Base-by-base conservation (phyloP, 2,797 vertebrate species). In the Leucoraja ocellata region DNA sequence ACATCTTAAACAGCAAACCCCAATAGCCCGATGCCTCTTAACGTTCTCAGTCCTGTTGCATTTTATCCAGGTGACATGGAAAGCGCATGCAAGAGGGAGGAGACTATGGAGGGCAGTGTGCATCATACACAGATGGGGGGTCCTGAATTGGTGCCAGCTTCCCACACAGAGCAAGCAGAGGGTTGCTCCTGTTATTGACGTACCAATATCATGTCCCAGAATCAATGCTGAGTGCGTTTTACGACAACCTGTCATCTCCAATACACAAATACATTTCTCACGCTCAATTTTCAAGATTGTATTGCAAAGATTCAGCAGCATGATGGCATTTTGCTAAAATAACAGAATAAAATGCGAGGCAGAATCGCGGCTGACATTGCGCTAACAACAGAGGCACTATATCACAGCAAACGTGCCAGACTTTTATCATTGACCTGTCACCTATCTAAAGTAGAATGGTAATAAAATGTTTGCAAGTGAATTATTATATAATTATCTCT, bases 21-120 rank as follows among this genome's bases (percentile, higher is more conserved):
- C 96, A 96, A 96, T 94, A 96, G 95, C 96, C 97, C 97, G 97
- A 96, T 97, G 97, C 96, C 96, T 95, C 94, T 93, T 94, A 96
- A 96, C 95, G 94, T 95, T 93, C 94, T 91, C 94, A 96, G 14
- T 93, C 94, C 93, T 95, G 94, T 94, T 94, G 93, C 95, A 95
- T 95, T 95, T 93, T 95, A 54, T 54, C 46, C 46, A 94, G 95
- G 95, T 95, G 95, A 96, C 93, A 23, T 80, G 95, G 46, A 93
- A 94, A 94, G 95, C 11, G n/a, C 86, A 95, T 93, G 94, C 94
- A 76, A 93, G 94, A 94, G 25, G 14, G 93, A 79, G 93, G 95
- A 96, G 92, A 94, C 63, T 80, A 94, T 93, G 88, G 93, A 93
- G 71, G 86, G 76, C 86, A 93, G 65, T 71, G 10, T 54, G 76